These are phyloP conservation scores for Psettodes erumei DNA, from an alignment of 2,113 vertebrate genomes.

Conservation along the genomic window DNA sequence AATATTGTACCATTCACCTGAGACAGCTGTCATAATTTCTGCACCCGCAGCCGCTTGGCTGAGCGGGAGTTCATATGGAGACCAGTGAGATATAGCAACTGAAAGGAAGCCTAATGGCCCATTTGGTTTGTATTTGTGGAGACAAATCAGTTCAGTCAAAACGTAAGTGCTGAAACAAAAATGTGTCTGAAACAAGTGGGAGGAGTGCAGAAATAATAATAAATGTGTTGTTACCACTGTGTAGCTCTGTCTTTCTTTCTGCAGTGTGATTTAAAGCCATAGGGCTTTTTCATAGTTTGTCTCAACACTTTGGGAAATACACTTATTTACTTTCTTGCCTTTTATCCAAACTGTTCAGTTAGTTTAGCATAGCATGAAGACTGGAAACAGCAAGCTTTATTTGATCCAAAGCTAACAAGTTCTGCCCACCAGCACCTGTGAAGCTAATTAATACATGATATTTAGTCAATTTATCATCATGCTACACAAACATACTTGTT, in stretches of 20 bases:
- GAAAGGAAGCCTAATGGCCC: constrained; percentile 15
- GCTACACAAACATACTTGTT: neutral
- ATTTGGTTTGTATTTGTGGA: constrained; percentile 53
- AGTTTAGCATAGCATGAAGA: neutral
- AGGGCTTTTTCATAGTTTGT: neutral
- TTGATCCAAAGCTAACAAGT: neutral
- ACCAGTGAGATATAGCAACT: constrained; percentile 36
- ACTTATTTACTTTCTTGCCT: neutral
- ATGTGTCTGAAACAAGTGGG: constrained; percentile 39
- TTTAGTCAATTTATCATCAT: neutral
- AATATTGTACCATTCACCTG: constrained; percentile 51
- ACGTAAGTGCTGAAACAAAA: constrained; percentile 24
- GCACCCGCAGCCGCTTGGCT: constrained; percentile 29
- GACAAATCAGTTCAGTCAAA: constrained; percentile 20
- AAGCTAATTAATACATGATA: neutral
- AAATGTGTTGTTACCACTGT: neutral
- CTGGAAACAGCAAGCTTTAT: neutral
- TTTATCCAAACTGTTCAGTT: too few relatives aligned
- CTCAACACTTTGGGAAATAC: constrained; percentile 4
- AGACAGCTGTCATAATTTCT: constrained; percentile 32
- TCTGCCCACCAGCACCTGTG: neutral
- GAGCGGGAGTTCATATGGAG: constrained; percentile 20
- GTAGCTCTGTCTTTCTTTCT: neutral
- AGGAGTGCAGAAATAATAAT: neutral
- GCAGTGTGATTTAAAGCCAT: neutral